Base-by-base conservation (phyloP, 2,888 invertebrate genomes). In the Epsilonema sp. region DNA sequence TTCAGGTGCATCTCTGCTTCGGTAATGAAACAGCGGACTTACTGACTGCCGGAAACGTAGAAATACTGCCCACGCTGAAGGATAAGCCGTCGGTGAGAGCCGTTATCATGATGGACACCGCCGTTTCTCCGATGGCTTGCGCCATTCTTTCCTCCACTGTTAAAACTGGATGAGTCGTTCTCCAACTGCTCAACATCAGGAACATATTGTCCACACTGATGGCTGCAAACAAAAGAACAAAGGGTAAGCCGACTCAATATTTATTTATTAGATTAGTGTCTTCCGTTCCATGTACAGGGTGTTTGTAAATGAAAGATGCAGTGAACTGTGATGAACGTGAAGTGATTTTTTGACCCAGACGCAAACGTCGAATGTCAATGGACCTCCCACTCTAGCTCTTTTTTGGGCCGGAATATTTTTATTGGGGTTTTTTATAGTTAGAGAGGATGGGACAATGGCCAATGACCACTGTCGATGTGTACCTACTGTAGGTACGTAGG, bases 141-240 rank as follows among this genome's bases (percentile, higher is more conserved):
- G 79, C 83, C 80, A 89, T 82, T 42, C 87, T 73, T 59, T 82
- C 79, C 0, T 84, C 80, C 1, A 86, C 85, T 8, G 79, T 76
- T 37, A 48, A 44, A 19, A 46, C 38, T n/a, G 55, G 52, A 5
- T 82, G 79, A 0, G 86, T 84, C 48, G 87, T 74, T 47, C 89
- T 73, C 89, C 89, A 89, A 0, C 85, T 84, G 13, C 85, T 86
- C 59, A 90, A 68, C 83, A 90, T 84, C 20, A 90, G 85, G 62
- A 89, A 90, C 1, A 87, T 87, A 65, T 89, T 89, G 64, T 90
- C 89, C 51, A 87, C 85, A 51, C 89, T 87, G 60, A 89, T 87
- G 60, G 87, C 89, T 87, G 66, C 21, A 67, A 65, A 49, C 52
- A 47, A 25, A 53, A 52, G n/a, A 8, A 31, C 31, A 31, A 8